Evolutionary conservation across 2,797 vertebrate species (phyloP).

Genomic region (Parotocinclus haroldoi): DNA sequence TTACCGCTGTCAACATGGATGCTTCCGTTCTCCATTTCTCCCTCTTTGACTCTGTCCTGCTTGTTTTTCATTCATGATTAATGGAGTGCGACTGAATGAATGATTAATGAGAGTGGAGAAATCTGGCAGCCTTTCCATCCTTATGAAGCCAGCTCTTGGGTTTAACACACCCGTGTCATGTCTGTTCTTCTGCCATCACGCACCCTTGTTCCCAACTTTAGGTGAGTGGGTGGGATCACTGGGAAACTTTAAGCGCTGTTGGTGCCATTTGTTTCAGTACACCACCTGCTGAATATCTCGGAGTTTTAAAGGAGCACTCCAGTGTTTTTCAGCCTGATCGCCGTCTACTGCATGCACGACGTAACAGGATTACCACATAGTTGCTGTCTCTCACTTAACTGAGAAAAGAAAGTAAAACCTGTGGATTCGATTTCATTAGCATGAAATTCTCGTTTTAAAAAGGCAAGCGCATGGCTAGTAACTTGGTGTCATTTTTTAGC

Average conservation of each 20-base stretch:
- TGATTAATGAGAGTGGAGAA: conserved; percentile 65
- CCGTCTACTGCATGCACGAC: too few species aligned
- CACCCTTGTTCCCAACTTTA: conserved; percentile 16
- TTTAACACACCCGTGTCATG: conserved; percentile 36
- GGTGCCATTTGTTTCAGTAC: conserved; percentile 22
- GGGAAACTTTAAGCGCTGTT: not conserved
- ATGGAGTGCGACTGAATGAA: conserved; percentile 72
- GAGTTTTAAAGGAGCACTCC: conserved; percentile 19
- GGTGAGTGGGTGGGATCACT: conserved; percentile 1
- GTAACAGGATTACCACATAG: too few species aligned
- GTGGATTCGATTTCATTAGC: too few species aligned
- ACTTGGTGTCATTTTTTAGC: too few species aligned
- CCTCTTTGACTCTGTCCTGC: conserved; percentile 40
- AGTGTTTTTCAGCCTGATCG: too few species aligned
- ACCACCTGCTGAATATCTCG: conserved; percentile 28
- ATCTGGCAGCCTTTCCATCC: conserved; percentile 34
- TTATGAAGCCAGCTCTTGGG: conserved; percentile 26
- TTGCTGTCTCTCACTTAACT: too few species aligned
- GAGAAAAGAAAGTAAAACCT: too few species aligned
- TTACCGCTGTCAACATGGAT: conserved; percentile 4
- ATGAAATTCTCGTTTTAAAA: too few species aligned
- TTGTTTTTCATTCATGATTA: conserved; percentile 71
- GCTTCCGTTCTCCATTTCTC: conserved; percentile 14
- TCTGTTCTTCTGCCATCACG: conserved; percentile 26
- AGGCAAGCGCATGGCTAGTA: too few species aligned